Percentiles rank a stretch among this genome's conserved stretches.
Evolutionary conservation across 23 tunicate species (phyloP).

Genomic region (Botrylloides violaceus): DNA sequence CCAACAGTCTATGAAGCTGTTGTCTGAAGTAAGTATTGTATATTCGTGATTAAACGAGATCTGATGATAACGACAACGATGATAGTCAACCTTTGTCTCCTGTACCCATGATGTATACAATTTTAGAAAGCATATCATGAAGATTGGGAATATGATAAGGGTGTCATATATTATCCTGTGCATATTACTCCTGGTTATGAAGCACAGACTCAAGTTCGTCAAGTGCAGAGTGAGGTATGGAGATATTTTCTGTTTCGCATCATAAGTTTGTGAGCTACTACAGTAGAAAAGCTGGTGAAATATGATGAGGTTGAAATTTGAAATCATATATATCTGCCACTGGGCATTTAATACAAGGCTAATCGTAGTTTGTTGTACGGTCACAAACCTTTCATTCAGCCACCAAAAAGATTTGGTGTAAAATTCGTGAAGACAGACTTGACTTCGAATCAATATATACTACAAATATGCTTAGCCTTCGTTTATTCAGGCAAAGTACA

Average conservation of each 20-base stretch:
- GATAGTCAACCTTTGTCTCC: not conserved
- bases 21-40: constrained; percentile 25
- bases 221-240: constrained; percentile 21
- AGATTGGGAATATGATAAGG: constrained; percentile 92
- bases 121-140: constrained; percentile 35
- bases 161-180: constrained; percentile 34
- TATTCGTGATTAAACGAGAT: not conserved
- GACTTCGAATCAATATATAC: not conserved
- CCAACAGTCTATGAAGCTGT: constrained; percentile 51
- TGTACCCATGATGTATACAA: not conserved
- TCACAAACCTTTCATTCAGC: no score
- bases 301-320: no score
- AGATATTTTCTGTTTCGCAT: not conserved
- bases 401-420: no score
- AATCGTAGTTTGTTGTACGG: no score
- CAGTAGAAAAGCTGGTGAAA: no score
- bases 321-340: no score
- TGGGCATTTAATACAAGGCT: no score
- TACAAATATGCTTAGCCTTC: not conserved
- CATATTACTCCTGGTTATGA: constrained; percentile 41
- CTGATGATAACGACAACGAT: no score
- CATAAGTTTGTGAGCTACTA: no score
- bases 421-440: no score
- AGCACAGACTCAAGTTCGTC: constrained; percentile 14
- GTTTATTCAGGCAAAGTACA: constrained; percentile 38